Evolutionary conservation across 2,888 invertebrate genomes (phyloP).

Genomic region (Folsomia candida): DNA sequence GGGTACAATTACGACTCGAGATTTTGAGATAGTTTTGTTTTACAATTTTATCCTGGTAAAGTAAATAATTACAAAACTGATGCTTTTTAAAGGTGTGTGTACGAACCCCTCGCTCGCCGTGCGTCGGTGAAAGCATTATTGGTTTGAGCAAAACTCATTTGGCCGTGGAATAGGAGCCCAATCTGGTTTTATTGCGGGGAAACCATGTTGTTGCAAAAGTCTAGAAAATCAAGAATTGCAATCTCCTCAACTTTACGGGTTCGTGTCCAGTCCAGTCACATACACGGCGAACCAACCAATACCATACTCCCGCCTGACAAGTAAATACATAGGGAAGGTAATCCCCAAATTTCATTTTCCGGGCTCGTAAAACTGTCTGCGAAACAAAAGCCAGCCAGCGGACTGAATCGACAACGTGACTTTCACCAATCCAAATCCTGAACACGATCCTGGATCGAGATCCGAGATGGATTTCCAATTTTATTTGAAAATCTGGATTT

Average conservation of each 20-base stretch:
- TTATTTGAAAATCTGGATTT: neutral
- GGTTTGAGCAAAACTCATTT: conserved; percentile 6
- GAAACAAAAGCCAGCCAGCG: neutral
- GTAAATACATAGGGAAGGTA: conserved; percentile 22
- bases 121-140: neutral
- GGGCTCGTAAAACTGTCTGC: neutral
- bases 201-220: conserved; percentile 14
- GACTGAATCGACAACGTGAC: neutral
- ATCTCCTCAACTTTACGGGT: conserved; percentile 2
- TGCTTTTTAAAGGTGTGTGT: neutral
- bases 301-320: too few species aligned
- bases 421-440: neutral
- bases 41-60: neutral
- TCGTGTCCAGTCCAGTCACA: conserved; percentile 22
- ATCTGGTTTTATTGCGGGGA: conserved; percentile 13
- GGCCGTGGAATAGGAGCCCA: conserved; percentile 14
- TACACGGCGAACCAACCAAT: conserved; percentile 22
- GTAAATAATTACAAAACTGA: neutral
- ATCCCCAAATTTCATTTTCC: conserved; percentile 19
- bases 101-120: neutral
- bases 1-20: neutral
- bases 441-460: too few species aligned
- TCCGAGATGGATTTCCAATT: too few species aligned
- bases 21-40: neutral
- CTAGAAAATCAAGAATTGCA: conserved; percentile 14